phyloP scores from a whole-genome alignment of 2,888 invertebrate species.

The Pimpla rufipes region DNA sequence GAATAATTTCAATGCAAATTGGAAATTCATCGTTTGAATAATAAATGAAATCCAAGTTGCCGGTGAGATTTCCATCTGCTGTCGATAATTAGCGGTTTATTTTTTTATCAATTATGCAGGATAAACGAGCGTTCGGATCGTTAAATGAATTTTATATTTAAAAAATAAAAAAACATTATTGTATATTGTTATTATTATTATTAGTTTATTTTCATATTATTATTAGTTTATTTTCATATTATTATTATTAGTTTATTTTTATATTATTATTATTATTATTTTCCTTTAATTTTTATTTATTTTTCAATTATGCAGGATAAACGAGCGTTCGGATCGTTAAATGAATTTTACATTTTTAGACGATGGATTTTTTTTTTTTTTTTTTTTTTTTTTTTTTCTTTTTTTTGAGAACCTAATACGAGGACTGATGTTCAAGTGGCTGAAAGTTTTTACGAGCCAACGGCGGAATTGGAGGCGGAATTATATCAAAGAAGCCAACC shows the following conservation, averaged over 20 bases:
- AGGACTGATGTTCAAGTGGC: neutral
- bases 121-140: neutral
- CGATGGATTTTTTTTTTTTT: neutral
- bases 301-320: constrained; percentile 2
- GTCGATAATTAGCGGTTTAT: neutral
- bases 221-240: too few relatives aligned
- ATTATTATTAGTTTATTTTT: too few relatives aligned
- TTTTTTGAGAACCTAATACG: neutral
- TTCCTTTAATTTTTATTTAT: too few relatives aligned
- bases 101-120: constrained; percentile 11
- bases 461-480: constrained; percentile 23
- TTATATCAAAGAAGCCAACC: constrained; percentile 9
- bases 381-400: neutral
- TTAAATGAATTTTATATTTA: neutral
- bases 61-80: neutral
- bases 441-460: neutral
- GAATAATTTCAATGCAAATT: constrained; percentile 4
- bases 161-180: too few relatives aligned
- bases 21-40: too few relatives aligned
- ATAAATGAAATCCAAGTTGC: constrained; percentile 1
- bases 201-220: too few relatives aligned
- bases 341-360: neutral
- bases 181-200: too few relatives aligned
- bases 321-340: neutral
- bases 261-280: too few relatives aligned